These are phyloP conservation scores for Volucella zonaria DNA, from an alignment of 2,888 invertebrate species.

Conservation along the genomic window DNA sequence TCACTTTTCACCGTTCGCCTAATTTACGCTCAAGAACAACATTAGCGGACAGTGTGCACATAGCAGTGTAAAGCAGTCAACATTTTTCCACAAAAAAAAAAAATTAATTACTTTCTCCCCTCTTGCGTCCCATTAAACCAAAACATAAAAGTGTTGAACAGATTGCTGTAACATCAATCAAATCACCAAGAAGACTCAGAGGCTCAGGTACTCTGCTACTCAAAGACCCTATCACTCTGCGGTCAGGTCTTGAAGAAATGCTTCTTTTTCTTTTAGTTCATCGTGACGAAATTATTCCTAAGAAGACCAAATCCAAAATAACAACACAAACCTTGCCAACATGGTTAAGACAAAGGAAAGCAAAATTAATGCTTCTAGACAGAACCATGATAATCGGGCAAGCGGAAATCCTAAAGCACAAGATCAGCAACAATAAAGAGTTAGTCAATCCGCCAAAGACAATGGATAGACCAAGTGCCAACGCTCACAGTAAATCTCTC, in stretches of 20 bases:
- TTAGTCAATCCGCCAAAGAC: constrained; percentile 40
- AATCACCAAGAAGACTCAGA: constrained; percentile 5
- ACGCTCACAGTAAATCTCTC: neutral
- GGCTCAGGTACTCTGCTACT: too few relatives aligned
- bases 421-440: constrained; percentile 44
- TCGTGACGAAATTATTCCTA: constrained; percentile 59
- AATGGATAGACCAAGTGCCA: constrained; percentile 10
- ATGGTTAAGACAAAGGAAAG: constrained; percentile 18
- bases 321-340: constrained; percentile 34
- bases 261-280: constrained; percentile 25
- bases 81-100: constrained; percentile 38
- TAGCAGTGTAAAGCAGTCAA: constrained; percentile 42
- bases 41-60: constrained; percentile 10
- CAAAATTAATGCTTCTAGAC: constrained; percentile 54
- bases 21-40: constrained; percentile 16
- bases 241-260: constrained; percentile 23
- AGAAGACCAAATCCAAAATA: constrained; percentile 17
- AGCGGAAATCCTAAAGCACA: constrained; percentile 69
- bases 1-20: constrained; percentile 48
- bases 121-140: constrained; percentile 16
- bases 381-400: constrained; percentile 69
- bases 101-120: constrained; percentile 49
- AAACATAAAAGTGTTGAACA: constrained; percentile 20
- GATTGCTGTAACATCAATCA: constrained; percentile 54
- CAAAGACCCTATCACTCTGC: neutral